Conservation (phyloP, 2,888 invertebrate genomes). For the Ferrisia virgata region DNA sequence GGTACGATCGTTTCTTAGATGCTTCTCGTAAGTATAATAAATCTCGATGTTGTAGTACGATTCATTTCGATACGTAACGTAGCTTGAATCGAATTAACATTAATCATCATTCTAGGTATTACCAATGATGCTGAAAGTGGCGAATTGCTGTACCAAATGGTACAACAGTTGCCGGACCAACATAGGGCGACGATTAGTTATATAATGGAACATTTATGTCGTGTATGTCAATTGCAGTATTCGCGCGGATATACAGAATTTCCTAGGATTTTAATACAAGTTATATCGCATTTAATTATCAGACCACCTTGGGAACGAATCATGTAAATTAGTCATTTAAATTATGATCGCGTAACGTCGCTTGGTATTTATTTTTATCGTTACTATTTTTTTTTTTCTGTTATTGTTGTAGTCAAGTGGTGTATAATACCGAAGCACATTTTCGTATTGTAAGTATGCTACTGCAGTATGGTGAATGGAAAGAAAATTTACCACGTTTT, state of each 20-base stretch:
- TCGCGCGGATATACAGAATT: constrained; percentile 64
- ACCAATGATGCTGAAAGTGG: constrained; percentile 61
- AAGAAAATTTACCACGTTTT: constrained; percentile 64
- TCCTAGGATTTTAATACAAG: constrained; percentile 66
- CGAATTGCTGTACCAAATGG: constrained; percentile 57
- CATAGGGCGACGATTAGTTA: constrained; percentile 64
- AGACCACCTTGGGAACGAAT: constrained; percentile 75
- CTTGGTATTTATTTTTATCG: constrained; percentile 29
- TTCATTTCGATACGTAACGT: too few relatives aligned
- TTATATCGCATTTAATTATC: constrained; percentile 69
- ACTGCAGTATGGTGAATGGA: constrained; percentile 67
- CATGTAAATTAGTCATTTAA: constrained; percentile 58
- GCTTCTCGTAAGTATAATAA: constrained; percentile 55
- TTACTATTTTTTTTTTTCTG: constrained; percentile 41
- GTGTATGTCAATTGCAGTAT: constrained; percentile 67
- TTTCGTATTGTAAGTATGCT: constrained; percentile 69
- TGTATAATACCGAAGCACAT: constrained; percentile 70
- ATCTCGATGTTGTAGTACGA: background rate
- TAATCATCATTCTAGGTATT: constrained; percentile 52
- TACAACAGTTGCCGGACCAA: constrained; percentile 63
- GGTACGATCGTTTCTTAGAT: constrained; percentile 69
- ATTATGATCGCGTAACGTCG: constrained; percentile 47
- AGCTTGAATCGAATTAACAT: too few relatives aligned
- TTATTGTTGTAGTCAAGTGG: constrained; percentile 70
- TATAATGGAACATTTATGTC: constrained; percentile 68